A percentile compares a stretch with the other conserved stretches of the same genome.
These are phyloP conservation scores for Hydractinia echinata DNA, from an alignment of 30 jellyfish, hydroid and myxozoan genomes.

Conservation along the genomic window DNA sequence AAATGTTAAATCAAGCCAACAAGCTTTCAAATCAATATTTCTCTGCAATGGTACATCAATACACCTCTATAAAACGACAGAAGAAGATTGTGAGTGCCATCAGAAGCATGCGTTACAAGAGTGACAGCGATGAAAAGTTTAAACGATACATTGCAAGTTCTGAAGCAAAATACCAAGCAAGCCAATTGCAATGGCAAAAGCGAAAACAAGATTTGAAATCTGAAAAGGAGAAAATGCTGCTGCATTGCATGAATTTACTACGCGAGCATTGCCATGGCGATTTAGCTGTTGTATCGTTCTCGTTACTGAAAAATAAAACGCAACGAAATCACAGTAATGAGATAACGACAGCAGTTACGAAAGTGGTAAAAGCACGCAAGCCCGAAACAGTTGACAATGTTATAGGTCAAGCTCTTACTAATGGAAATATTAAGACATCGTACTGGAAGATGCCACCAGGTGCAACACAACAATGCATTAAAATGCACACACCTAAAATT, in stretches of 20 bases:
- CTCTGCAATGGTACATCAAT: neutral
- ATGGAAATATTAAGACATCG: neutral
- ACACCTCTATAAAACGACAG: neutral
- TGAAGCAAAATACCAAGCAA: neutral
- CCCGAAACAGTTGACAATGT: too few relatives aligned
- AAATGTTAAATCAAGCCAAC: neutral
- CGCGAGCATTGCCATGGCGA: neutral
- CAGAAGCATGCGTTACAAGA: too few relatives aligned
- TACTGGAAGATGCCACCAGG: slow-evolving; percentile 23
- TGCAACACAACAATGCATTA: neutral
- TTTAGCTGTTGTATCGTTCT: neutral
- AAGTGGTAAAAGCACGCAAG: neutral
- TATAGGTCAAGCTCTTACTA: neutral
- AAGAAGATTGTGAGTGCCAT: neutral
- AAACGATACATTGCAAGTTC: neutral
- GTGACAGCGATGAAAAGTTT: neutral
- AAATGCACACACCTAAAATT: slow-evolving; percentile 19
- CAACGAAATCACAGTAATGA: too few relatives aligned
- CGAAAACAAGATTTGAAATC: neutral
- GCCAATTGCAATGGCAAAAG: neutral
- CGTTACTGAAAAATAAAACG: too few relatives aligned
- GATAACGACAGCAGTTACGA: too few relatives aligned
- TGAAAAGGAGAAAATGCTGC: neutral
- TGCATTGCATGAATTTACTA: neutral
- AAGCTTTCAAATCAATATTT: neutral